Base-by-base conservation (phyloP, 2,888 invertebrate species). In the Acleris laterana region DNA sequence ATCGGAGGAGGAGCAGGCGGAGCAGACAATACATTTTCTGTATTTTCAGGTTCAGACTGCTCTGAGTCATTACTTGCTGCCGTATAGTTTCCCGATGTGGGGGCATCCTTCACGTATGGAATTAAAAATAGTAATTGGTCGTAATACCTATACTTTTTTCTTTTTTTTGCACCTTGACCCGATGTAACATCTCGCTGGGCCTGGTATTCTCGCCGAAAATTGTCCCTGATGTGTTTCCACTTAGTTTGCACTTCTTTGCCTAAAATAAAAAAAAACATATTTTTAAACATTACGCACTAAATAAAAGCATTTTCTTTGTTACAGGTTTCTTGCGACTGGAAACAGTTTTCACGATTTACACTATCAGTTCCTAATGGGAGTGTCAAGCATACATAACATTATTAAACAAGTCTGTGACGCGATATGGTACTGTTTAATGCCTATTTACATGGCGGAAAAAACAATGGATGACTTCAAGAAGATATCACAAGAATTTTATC, bases 301-400 rank as follows among this genome's bases (percentile, higher is more conserved):
- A 44, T 16, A 44, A 44, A 11, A 11, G 25, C 25, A 16, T 51
- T 51, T 51, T 51, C 51, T 64, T 68, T 69, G 64, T 71, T 70
- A 62, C 68, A 68, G 68, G 64, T 70, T 64, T 69, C 59, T 70
- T 65, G 68, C 66, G 65, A 61, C 70, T 65, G 64, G 69, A 48
- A 64, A 69, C 64, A 69, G 38, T 65, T 69, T 68, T 68, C 64
- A 65, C 62, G 68, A 68, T 65, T 60, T 69, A 57, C 57, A 63
- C 60, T 69, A 56, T 57, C 61, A 69, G 61, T 62, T 65, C 65
- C 52, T 68, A 49, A 51, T 68, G 63, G 68, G 61, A 61, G 62
- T 69, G 42, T 69, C 69, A 63, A 69, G 63, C 38, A 69, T 69
- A 63, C 63, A 66, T 64, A 66, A 66, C 63, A 70, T 70, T 68